Conservation (phyloP, 2,888 invertebrate species). For the Spodoptera exigua region DNA sequence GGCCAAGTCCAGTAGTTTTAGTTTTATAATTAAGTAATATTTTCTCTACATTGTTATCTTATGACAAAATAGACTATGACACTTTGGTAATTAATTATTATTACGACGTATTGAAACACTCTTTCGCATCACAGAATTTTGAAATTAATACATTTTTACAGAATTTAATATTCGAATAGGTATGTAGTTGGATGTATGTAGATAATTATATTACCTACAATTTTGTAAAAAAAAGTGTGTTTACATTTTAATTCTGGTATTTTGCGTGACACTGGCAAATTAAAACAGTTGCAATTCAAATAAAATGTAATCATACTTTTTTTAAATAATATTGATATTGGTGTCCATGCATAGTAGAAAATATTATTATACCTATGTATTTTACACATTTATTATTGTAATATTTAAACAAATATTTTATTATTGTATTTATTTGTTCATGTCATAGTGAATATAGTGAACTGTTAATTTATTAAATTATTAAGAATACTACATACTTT, state of each 20-base stretch:
- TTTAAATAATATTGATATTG: constrained; percentile 34
- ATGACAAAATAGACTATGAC: constrained; percentile 24
- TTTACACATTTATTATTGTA: constrained; percentile 36
- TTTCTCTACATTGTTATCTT: constrained; percentile 31
- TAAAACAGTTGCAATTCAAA: constrained; percentile 5
- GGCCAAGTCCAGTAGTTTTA: constrained; percentile 55
- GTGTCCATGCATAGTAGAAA: constrained; percentile 43
- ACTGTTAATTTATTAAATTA: constrained; percentile 65
- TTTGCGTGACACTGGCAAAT: constrained; percentile 8
- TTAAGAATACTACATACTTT: constrained; percentile 32
- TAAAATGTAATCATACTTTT: constrained; percentile 26
- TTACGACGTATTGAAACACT: constrained; percentile 29
- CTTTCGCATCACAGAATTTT: constrained; percentile 19
- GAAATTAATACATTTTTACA: constrained; percentile 18
- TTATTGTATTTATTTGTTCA: constrained; percentile 55
- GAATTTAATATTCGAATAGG: constrained; percentile 34
- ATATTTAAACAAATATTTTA: constrained; percentile 50
- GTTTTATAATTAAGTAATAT: constrained; percentile 21
- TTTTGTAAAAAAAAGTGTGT: constrained; percentile 4
- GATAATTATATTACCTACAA: constrained; percentile 11
- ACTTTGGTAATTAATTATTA: constrained; percentile 4
- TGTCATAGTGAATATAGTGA: constrained; percentile 52
- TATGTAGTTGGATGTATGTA: constrained; percentile 35
- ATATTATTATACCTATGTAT: constrained; percentile 34
- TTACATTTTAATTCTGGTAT: constrained; percentile 28